These are phyloP conservation scores for Orthochromis malagaraziensis DNA, from an alignment of 2,113 vertebrate species.

Conservation along the genomic window DNA sequence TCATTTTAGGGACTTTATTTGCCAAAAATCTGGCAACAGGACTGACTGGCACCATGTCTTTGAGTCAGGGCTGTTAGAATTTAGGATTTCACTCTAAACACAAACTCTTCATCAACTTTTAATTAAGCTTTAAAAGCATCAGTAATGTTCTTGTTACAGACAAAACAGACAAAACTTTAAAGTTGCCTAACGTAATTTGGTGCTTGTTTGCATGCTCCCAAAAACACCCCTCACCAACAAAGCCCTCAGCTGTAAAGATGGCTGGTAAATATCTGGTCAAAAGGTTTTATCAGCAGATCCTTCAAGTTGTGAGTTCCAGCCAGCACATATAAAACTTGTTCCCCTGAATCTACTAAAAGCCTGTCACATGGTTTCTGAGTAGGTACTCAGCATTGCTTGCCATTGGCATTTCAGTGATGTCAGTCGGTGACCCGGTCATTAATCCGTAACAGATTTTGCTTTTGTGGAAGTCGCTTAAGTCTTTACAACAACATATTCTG, in stretches of 20 bases:
- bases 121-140: neutral
- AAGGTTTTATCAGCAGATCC: neutral
- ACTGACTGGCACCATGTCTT: neutral
- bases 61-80: neutral
- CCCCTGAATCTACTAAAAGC: neutral
- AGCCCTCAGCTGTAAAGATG: neutral
- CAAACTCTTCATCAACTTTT: neutral
- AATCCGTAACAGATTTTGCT: neutral
- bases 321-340: neutral
- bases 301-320: neutral
- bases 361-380: neutral
- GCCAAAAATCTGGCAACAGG: neutral
- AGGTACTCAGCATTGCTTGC: neutral
- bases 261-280: neutral
- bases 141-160: neutral
- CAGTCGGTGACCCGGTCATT: neutral
- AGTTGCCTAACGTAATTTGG: neutral
- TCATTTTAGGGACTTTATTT: neutral
- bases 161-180: neutral
- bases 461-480: neutral
- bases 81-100: neutral
- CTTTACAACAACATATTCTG: neutral
- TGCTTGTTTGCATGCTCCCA: neutral
- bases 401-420: neutral
- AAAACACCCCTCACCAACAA: neutral